phyloP scores from a whole-genome alignment of 2,888 invertebrate genomes.

The Muschampia plurimacula region DNA sequence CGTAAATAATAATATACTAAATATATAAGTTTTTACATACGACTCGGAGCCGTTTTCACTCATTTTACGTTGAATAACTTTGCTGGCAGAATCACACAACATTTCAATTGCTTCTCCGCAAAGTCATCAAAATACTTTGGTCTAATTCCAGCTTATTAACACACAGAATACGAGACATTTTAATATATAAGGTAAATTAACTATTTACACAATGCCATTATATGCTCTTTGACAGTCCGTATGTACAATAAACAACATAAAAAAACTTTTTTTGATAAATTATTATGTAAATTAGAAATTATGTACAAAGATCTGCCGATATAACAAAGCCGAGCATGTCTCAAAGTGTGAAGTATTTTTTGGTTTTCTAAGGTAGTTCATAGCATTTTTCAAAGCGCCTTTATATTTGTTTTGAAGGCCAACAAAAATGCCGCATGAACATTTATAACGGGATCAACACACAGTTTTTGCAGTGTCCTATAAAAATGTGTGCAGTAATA shows the following conservation, averaged over 20 bases:
- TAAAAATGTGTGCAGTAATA: conserved; percentile 75
- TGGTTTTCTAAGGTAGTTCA: conserved; percentile 52
- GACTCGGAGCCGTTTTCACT: conserved; percentile 66
- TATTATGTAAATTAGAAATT: conserved; percentile 67
- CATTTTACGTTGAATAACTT: conserved; percentile 69
- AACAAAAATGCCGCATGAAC: conserved; percentile 71
- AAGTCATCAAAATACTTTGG: conserved; percentile 87
- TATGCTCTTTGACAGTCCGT: conserved; percentile 50
- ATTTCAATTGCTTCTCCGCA: conserved; percentile 57
- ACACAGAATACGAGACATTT: conserved; percentile 62
- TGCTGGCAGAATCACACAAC: conserved; percentile 71
- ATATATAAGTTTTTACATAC: conserved; percentile 43
- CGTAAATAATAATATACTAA: conserved; percentile 44
- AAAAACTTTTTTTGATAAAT: conserved; percentile 51
- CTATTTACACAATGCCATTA: conserved; percentile 48
- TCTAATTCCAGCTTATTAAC: conserved; percentile 87
- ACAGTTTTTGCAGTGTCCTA: conserved; percentile 68
- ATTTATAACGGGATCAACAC: conserved; percentile 60
- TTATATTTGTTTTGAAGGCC: conserved; percentile 67
- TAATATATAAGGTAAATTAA: conserved; percentile 38
- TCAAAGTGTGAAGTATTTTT: conserved; percentile 54
- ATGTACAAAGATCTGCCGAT: conserved; percentile 83
- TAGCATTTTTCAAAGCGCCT: conserved; percentile 78
- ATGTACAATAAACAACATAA: conserved; percentile 46
- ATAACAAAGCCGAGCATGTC: conserved; percentile 69